These are phyloP conservation scores for Hypomecis punctinalis DNA, from an alignment of 2,888 invertebrate genomes.

Conservation along the genomic window DNA sequence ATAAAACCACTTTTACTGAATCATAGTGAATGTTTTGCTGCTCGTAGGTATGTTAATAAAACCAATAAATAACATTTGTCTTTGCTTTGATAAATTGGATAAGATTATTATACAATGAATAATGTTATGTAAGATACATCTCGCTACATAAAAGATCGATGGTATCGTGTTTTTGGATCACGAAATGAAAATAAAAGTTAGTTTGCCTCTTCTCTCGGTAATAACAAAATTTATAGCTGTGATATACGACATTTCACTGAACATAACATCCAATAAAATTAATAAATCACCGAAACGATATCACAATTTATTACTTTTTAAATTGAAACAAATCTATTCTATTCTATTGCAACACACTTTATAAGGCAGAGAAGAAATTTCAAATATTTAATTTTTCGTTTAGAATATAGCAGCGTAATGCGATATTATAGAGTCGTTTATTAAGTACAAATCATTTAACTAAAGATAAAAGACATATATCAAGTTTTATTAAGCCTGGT, in stretches of 20 bases:
- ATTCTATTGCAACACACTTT: not conserved
- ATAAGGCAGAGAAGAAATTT: constrained; percentile 9
- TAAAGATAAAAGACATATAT: not conserved
- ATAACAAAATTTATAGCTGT: constrained; percentile 41
- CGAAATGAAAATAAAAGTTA: constrained; percentile 43
- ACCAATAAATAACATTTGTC: constrained; percentile 36
- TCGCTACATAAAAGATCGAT: constrained; percentile 40
- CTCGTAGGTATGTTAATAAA: constrained; percentile 26
- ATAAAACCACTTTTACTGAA: constrained; percentile 25
- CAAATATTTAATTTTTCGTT: not conserved
- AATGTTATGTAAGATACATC: constrained; percentile 37
- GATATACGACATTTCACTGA: constrained; percentile 38
- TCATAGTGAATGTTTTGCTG: constrained; percentile 19
- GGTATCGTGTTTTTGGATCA: constrained; percentile 39
- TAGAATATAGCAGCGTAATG: not conserved
- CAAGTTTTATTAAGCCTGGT: not conserved
- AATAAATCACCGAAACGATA: constrained; percentile 36
- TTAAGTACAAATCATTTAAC: not conserved
- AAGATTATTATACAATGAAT: constrained; percentile 40
- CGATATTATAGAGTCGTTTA: not conserved
- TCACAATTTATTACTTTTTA: constrained; percentile 25
- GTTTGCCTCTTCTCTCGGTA: constrained; percentile 32
- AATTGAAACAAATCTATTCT: constrained; percentile 17
- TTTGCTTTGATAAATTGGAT: constrained; percentile 39
- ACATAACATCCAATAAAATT: constrained; percentile 42